Evolutionary conservation across 2,113 vertebrate genomes (phyloP), one percentile per base, ranked within the genome.

Genomic region (Burhinus oedicnemus): DNA sequence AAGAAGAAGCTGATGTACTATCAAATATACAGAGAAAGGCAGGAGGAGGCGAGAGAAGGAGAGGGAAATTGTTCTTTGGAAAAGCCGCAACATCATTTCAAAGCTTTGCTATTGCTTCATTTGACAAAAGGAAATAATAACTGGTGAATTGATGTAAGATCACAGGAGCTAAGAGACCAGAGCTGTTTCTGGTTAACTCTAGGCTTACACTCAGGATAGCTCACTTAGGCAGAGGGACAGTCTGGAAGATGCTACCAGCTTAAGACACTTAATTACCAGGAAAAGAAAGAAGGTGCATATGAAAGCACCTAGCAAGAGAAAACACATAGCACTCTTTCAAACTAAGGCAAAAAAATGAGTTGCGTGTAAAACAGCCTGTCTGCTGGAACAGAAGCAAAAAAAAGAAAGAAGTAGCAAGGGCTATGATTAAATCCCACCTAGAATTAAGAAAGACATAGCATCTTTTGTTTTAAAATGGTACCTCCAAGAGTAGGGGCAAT

Each of bases 51-150:
- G 1, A 58, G 58, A 89, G 78, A 52, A 91, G 75, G 84, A 85
- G 89, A 90, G 66, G 68, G n/a, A 93, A 95, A 95, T 80, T 90
- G 91, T 86, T 90, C 78, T 93, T 89, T 88, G 42, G 89, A 95
- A 95, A 89, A 94, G 42, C 78, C 0, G 5, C 84, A 93, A 72
- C 58, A 90, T 64, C 7, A 85, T 91, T 94, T 94, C 90, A 93
- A 96, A 96, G 72, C 72, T 87, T 92, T 80, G 78, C 32, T 81
- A 60, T 90, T 83, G 60, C 84, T 95, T 95, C 90, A 32, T 95
- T 97, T 93, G 89, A 95, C 82, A 93, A 66, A 75, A 68, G 29
- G 70, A 95, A 96, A 93, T 86, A 95, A 89, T 87, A 94, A 88
- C 66, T 2, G 3, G 45, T 40, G 57, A 93, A 69, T 1, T 74